These are phyloP conservation scores for Congeria kusceri DNA, from an alignment of 2,888 invertebrate genomes.

Conservation along the genomic window DNA sequence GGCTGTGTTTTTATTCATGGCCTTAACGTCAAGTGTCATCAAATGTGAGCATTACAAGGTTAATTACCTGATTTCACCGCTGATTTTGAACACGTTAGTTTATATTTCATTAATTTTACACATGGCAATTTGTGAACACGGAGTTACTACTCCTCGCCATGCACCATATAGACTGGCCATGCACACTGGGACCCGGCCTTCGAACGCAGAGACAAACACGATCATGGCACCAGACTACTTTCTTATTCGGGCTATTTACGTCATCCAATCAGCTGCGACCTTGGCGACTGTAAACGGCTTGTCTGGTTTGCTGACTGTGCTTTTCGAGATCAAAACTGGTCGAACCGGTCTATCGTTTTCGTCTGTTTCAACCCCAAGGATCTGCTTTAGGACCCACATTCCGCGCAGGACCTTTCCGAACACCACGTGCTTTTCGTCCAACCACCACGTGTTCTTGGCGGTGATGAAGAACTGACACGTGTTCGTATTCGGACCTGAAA, in stretches of 20 bases:
- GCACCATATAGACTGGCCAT: too few species aligned
- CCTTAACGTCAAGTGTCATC: too few species aligned
- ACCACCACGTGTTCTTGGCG: constrained; percentile 93
- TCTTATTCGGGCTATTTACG: constrained; percentile 4
- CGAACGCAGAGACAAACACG: too few species aligned
- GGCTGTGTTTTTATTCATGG: too few species aligned
- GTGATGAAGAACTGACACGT: constrained; percentile 98
- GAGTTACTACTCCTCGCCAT: too few species aligned
- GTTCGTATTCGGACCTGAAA: constrained; percentile 92
- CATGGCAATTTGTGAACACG: too few species aligned
- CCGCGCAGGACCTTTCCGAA: constrained; percentile 94
- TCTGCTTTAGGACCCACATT: constrained; percentile 92
- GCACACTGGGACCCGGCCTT: too few species aligned
- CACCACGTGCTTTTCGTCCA: constrained; percentile 94
- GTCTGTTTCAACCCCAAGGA: constrained; percentile 91
- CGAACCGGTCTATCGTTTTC: constrained; percentile 89
- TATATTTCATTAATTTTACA: too few species aligned
- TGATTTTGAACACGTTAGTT: too few species aligned
- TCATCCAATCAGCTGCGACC: constrained; percentile 50
- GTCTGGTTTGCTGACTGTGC: constrained; percentile 87
- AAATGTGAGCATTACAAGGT: too few species aligned
- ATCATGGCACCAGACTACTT: too few species aligned
- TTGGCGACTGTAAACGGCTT: constrained; percentile 67
- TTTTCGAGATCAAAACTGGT: constrained; percentile 89
- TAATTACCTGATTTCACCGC: too few species aligned